Evolutionary conservation across 2,113 vertebrate species (phyloP), one percentile per base, ranked within the genome.

Genomic region (Eulemur rufifrons): DNA sequence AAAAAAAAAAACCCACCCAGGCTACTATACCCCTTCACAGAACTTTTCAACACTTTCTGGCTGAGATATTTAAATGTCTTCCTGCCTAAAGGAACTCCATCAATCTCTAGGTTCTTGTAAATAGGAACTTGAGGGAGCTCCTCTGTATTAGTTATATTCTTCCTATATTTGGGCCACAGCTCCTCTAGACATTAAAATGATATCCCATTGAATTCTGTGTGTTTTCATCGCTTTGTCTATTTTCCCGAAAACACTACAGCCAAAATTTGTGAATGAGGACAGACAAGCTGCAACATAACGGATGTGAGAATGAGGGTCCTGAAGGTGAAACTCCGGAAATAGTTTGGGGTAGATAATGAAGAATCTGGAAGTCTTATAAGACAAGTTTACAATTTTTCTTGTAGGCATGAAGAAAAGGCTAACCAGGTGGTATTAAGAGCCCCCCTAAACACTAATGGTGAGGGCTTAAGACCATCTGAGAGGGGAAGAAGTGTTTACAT

Each of bases 1-100:
- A 54, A 18, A 27, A 12, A 29, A 32, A 14, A 56, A 9, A 1
- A 5, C 20, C 23, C 0, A 17, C n/a, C 3, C 9, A 47, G 27
- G 20, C 15, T 42, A 9, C 45, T 56, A 21, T 6, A n/a, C 17
- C 23, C 4, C 15, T 68, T 56, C 27, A n/a, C 20, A 78, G 52
- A 61, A 23, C 42, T 69, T 87, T 86, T 12, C 21, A 39, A 47
- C 34, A 5, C 45, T 77, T 91, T 56, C 27, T 8, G 14, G 15
- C 25, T 29, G 27, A 91, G 29, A 6, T 54, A 37, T 42, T 63
- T 39, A 56, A 32, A 63, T 37, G 12, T 56, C 12, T 54, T 91
- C 39, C 17, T 50, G 15, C 8, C 54, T 63, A 56, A 4, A 21
- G 10, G 39, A 21, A 45, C 6, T 25, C 37, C 23, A 52, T 21